These are phyloP conservation scores for Ophioninae sp. DNA, from an alignment of 2,888 invertebrate genomes.

Conservation along the genomic window DNA sequence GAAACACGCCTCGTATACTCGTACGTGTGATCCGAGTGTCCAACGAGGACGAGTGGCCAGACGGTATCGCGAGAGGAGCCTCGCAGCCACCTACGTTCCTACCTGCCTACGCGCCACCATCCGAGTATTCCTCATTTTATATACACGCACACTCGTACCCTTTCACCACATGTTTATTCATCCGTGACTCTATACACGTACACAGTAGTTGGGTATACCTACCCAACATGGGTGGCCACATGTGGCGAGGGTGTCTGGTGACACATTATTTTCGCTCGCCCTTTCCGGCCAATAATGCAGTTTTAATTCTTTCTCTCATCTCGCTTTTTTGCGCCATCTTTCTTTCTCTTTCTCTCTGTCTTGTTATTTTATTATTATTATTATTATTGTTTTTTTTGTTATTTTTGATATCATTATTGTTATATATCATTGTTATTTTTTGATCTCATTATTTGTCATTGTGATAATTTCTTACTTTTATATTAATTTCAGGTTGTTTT, in stretches of 20 bases:
- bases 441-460: no score
- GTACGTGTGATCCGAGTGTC: conserved; percentile 37
- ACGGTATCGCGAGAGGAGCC: conserved; percentile 49
- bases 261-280: conserved; percentile 75
- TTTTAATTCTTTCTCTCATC: conserved; percentile 61
- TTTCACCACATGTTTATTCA: background rate
- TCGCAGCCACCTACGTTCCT: conserved; percentile 62
- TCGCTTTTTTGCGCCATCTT: conserved; percentile 32
- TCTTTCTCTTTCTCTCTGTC: conserved; percentile 35
- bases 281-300: conserved; percentile 65
- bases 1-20: conserved; percentile 18
- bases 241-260: conserved; percentile 74
- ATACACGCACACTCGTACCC: conserved; percentile 3
- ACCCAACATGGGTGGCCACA: conserved; percentile 71
- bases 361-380: no score
- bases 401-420: no score
- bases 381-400: no score
- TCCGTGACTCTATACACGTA: conserved; percentile 4
- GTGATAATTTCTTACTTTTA: no score
- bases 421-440: no score
- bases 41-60: conserved; percentile 48
- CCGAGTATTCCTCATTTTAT: conserved; percentile 36
- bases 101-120: conserved; percentile 64
- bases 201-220: conserved; percentile 49
- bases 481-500: no score